Percentiles rank a stretch among this genome's conserved stretches.
Evolutionary conservation across 92 coral and sea anemone genomes (phyloP).

Genomic region (Diadumene lineata): DNA sequence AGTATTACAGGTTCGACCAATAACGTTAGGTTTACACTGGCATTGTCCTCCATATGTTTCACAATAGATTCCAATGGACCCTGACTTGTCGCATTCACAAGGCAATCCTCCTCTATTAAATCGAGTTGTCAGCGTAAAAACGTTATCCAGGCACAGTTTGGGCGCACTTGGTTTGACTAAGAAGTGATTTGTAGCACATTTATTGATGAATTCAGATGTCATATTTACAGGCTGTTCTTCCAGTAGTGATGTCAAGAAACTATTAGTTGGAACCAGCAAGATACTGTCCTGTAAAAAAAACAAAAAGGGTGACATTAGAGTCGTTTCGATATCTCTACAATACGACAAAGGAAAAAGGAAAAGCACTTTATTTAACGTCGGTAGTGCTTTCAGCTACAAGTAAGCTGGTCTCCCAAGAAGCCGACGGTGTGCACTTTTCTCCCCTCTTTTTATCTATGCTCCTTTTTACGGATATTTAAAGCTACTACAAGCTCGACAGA

Average conservation of each 20-base stretch:
- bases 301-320: neutral
- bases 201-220: slow-evolving; percentile 63
- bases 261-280: slow-evolving; percentile 70
- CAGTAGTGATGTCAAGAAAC: slow-evolving; percentile 65
- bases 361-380: too few species aligned
- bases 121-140: slow-evolving; percentile 72
- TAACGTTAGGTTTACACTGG: slow-evolving; percentile 74
- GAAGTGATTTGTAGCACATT: slow-evolving; percentile 70
- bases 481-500: too few species aligned
- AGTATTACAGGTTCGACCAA: slow-evolving; percentile 88
- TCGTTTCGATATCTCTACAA: neutral
- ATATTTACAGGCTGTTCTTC: slow-evolving; percentile 80
- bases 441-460: too few species aligned
- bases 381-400: too few species aligned
- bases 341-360: too few species aligned
- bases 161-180: slow-evolving; percentile 72
- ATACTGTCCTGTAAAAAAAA: slow-evolving; percentile 73
- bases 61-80: slow-evolving; percentile 67
- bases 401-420: too few species aligned
- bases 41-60: slow-evolving; percentile 94
- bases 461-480: too few species aligned
- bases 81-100: slow-evolving; percentile 79
- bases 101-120: slow-evolving; percentile 71
- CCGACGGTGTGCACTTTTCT: too few species aligned
- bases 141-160: slow-evolving; percentile 71